Base-by-base conservation (phyloP, 2,797 vertebrate species). In the Hemibagrus guttatus region DNA sequence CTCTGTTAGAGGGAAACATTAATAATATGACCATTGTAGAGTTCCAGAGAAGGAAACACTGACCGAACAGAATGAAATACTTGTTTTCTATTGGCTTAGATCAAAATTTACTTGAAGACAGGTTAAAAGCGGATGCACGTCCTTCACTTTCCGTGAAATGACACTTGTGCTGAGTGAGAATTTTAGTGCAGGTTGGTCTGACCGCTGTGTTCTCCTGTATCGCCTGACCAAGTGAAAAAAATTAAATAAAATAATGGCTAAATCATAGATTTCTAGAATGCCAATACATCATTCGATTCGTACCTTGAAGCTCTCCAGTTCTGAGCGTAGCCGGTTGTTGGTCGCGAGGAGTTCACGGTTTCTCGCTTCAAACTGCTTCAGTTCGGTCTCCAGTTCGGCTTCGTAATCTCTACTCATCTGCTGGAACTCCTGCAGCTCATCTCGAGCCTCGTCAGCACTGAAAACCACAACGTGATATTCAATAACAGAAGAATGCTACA, bases 321-420 rank as follows among this genome's bases (percentile, higher is more conserved):
- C 98, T 93, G 96, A 90, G 1, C 94, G 94, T 23, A 99, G 95
- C 9, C 95, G 95, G 90, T 94, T 97, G 91, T 98, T 99, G 87
- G 98, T 95, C 0, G 96, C 92, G 28, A 97, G 93, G 4, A 99
- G 96, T 23, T 99, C 98, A 66, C 97, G 95, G 93, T 99, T 99
- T 85, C 96, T 96, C 58, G 94, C 91, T 88, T 99, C 98, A 0
- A 95, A 96, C 49, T 99, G 98, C 63, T 98, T 98, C 87, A 99
- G 93, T 90, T 99, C 97, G 0, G 95, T 91, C 91, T 99, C 98
- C 92, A 99, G 93, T 35, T 99, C 98, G 0, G 97, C 97, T 90
- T 99, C 98, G 52, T 99, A 98, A 87, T 99, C 98, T 56, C 97
- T 94, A 92, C 98, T 99, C 93, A 98, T 98, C 93, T 98, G 98